Evolutionary conservation across 2,797 vertebrate genomes (phyloP).

Genomic region (Philypnodon macrostomus): DNA sequence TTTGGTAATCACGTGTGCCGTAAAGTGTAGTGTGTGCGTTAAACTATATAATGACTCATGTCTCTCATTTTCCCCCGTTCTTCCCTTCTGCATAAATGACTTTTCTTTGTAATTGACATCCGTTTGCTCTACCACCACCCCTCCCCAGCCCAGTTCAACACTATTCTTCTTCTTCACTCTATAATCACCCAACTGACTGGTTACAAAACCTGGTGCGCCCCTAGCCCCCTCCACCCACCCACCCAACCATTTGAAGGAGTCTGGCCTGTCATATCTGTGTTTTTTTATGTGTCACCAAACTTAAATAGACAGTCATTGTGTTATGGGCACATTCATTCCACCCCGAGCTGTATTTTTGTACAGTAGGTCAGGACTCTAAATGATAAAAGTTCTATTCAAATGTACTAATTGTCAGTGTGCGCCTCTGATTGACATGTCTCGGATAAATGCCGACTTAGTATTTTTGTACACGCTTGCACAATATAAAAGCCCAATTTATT

Average conservation of each 20-base stretch:
- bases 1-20: conserved; percentile 17
- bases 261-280: conserved; percentile 75
- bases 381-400: conserved; percentile 83
- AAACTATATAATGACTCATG: conserved; percentile 64
- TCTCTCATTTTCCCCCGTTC: conserved; percentile 24
- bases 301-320: conserved; percentile 80
- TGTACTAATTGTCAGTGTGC: conserved; percentile 81
- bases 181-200: conserved; percentile 71
- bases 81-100: conserved; percentile 58
- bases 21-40: conserved; percentile 40
- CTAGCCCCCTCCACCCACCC: conserved; percentile 26
- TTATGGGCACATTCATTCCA: conserved; percentile 80
- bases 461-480: conserved; percentile 81
- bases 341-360: conserved; percentile 73
- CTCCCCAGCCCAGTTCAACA: conserved; percentile 25
- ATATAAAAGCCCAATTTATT: conserved; percentile 83
- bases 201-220: conserved; percentile 74
- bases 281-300: conserved; percentile 77
- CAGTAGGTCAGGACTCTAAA: conserved; percentile 82
- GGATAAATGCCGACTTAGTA: conserved; percentile 84
- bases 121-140: conserved; percentile 49
- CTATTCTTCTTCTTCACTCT: conserved; percentile 69
- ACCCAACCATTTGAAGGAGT: conserved; percentile 67
- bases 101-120: conserved; percentile 75
- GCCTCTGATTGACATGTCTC: conserved; percentile 78